A percentile compares a stretch with the other conserved stretches of the same genome.
Conservation (phyloP, 2,113 vertebrate genomes). For the Vidua macroura region DNA sequence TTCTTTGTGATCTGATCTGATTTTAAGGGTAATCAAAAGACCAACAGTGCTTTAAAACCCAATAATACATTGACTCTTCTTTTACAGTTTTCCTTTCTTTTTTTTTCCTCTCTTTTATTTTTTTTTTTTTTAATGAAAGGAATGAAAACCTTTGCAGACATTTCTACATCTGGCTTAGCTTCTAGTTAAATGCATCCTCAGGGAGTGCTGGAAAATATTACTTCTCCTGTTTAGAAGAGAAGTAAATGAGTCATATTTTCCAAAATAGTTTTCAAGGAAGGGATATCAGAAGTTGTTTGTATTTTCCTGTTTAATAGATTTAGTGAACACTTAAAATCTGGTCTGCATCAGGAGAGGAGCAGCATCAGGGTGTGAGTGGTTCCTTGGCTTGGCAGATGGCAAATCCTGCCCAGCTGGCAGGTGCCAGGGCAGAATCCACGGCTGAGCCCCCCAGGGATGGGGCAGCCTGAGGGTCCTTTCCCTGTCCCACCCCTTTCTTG, state of each 20-base stretch:
- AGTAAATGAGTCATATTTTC: constrained; percentile 21
- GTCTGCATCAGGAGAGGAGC: background rate
- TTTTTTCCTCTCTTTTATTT: no score
- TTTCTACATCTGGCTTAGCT: constrained; percentile 31
- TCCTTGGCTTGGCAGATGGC: background rate
- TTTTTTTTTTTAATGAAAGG: background rate
- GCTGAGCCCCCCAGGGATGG: background rate
- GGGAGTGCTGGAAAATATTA: constrained; percentile 54
- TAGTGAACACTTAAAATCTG: background rate
- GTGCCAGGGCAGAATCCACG: fast-evolving
- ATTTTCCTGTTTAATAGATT: background rate
- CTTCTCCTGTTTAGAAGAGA: constrained; percentile 41
- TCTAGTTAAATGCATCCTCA: background rate
- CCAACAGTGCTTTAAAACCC: constrained; percentile 38
- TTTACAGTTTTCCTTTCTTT: background rate
- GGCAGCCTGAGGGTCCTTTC: background rate
- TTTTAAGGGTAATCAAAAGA: constrained; percentile 45
- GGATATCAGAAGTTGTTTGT: background rate
- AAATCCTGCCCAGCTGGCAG: background rate
- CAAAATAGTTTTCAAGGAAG: background rate
- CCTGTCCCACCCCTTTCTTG: background rate
- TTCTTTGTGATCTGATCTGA: constrained; percentile 38
- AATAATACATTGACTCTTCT: background rate
- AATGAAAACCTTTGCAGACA: background rate
- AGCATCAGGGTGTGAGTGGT: background rate